Conservation (phyloP, 2,888 invertebrate species). For the Leucophora obtusa region DNA sequence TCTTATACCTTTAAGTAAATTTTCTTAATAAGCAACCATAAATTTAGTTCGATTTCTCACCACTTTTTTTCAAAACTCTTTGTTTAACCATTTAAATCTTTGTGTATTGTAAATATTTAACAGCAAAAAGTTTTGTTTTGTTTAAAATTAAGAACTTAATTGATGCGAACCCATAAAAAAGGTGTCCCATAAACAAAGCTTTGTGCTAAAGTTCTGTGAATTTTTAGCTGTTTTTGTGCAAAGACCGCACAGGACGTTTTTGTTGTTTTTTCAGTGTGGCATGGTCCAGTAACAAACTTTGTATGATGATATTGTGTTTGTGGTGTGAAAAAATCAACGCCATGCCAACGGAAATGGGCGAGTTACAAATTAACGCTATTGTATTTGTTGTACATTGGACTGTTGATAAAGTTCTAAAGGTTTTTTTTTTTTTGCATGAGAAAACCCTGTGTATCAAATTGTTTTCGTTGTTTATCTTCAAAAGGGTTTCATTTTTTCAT, state of each 20-base stretch:
- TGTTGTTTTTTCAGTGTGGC: conserved; percentile 15
- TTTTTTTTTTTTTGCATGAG: not conserved
- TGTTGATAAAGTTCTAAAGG: conserved; percentile 24
- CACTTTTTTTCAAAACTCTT: not conserved
- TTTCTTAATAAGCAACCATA: conserved; percentile 12
- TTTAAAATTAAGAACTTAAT: conserved; percentile 52
- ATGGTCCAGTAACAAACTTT: conserved; percentile 33
- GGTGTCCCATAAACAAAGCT: conserved; percentile 61
- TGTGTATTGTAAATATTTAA: conserved; percentile 23
- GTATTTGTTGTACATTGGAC: conserved; percentile 51
- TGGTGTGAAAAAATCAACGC: conserved; percentile 17
- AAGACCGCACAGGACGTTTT: conserved; percentile 60
- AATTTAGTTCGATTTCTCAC: too few relatives aligned
- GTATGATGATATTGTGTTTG: not conserved
- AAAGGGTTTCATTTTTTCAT: conserved; percentile 5
- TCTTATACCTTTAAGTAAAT: not conserved
- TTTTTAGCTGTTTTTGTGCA: too few relatives aligned
- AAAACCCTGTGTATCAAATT: conserved; percentile 4
- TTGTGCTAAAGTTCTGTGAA: not conserved
- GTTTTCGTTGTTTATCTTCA: not conserved
- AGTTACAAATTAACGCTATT: conserved; percentile 61
- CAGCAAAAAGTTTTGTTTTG: conserved; percentile 29
- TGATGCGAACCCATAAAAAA: conserved; percentile 63
- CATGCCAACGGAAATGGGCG: conserved; percentile 50
- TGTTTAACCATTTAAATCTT: conserved; percentile 1